Conservation (phyloP, 2,113 vertebrate genomes). For the Elephas maximus region DNA sequence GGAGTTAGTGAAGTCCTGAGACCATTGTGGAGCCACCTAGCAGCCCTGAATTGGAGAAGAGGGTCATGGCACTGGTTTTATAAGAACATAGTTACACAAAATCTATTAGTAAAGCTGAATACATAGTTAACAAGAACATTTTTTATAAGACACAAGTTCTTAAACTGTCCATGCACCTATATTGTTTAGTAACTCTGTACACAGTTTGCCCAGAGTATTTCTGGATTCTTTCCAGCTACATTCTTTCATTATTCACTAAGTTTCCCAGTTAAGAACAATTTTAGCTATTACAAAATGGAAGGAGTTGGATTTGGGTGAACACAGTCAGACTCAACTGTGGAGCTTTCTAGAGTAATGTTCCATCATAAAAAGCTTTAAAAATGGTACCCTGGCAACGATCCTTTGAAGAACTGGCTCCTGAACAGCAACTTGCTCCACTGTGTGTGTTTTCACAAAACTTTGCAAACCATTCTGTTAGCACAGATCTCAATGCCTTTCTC, state of each 20-base stretch:
- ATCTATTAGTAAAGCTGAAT: neutral
- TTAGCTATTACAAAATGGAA: neutral
- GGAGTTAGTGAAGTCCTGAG: neutral
- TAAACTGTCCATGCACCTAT: neutral
- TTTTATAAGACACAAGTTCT: neutral
- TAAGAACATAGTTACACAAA: neutral
- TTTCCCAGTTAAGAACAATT: neutral
- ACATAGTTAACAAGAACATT: neutral
- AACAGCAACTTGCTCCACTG: neutral
- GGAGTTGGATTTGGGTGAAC: neutral
- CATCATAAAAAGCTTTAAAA: neutral
- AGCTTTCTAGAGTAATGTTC: neutral
- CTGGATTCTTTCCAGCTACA: neutral
- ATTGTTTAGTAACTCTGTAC: neutral
- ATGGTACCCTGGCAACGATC: neutral
- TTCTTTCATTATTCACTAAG: neutral
- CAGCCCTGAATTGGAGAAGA: neutral
- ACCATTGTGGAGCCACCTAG: neutral
- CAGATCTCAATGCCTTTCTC: neutral
- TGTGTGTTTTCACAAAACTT: neutral
- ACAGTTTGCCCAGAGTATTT: neutral
- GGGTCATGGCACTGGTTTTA: neutral
- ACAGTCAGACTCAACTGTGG: neutral
- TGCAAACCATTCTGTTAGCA: neutral
- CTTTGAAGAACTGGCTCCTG: neutral